Evolutionary conservation across 2,888 invertebrate species (phyloP), one percentile per base, ranked within the genome.

Genomic region (Zygothrica quintamaculata): DNA sequence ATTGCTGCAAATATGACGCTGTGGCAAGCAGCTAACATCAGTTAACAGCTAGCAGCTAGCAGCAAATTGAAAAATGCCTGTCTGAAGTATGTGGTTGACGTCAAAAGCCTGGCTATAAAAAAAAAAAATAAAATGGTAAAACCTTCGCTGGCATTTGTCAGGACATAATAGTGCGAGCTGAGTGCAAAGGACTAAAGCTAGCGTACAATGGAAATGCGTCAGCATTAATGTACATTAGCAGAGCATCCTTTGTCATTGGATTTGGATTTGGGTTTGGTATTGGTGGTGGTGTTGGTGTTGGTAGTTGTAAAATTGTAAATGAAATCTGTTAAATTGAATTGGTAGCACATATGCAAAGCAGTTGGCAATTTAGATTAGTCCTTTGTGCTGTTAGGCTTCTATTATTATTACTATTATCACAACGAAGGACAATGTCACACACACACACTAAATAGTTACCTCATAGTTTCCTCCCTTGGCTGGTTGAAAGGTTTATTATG

Each of bases 1-100:
- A n/a, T n/a, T n/a, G n/a, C n/a, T n/a, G n/a, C n/a, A n/a, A n/a
- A n/a, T n/a, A n/a, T n/a, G n/a, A n/a, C n/a, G n/a, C n/a, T n/a
- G n/a, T n/a, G n/a, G n/a, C n/a, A n/a, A n/a, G n/a, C n/a, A n/a
- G n/a, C n/a, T n/a, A n/a, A n/a, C n/a, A n/a, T n/a, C n/a, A n/a
- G n/a, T n/a, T n/a, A n/a, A n/a, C n/a, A n/a, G n/a, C n/a, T n/a
- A n/a, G n/a, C n/a, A n/a, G n/a, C n/a, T n/a, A n/a, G n/a, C n/a
- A n/a, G 18, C 12, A 68, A 72, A 69, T 74, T 64, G 55, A 2
- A 48, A 64, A 74, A 70, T 64, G 16, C 71, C 71, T 59, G 42
- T n/a, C 9, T 3, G 52, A 68, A 61, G 61, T 44, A 59, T 65
- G 59, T 64, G 71, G 70, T 64, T 72, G 75, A 75, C 75, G 64